Evolutionary conservation across 2,113 vertebrate genomes (phyloP), one percentile per base, ranked within the genome.

Genomic region (Oncorhynchus clarkii): DNA sequence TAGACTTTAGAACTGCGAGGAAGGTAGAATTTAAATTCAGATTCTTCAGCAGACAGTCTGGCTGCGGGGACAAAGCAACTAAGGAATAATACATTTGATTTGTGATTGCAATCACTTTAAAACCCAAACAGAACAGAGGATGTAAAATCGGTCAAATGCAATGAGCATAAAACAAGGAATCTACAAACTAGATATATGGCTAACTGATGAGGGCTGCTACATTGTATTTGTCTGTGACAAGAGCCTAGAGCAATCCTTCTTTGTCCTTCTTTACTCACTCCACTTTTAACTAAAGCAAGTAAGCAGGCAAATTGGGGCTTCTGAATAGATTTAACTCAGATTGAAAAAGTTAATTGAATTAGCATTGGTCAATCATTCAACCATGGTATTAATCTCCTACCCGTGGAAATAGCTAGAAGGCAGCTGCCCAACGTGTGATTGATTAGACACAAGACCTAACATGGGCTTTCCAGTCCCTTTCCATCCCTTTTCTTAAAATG

Each of bases 301-400:
- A 71, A 86, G 86, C 85, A 3, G 39, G 22, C 74, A 80, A 83
- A 80, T 65, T 51, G 64, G 71, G 78, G 60, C 73, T 71, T 80
- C 69, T 60, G 78, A 74, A 81, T 75, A 70, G 73, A 82, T 80
- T 24, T 69, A 13, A 24, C 79, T 79, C 71, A 88, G 85, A 78
- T 57, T 51, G 72, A 11, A 57, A 74, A 82, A 77, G 84, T 80
- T 76, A 88, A 89, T 89, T 85, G 78, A 84, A 92, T 89, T 88
- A 87, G 84, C 62, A 67, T 83, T 83, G 72, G 83, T 90, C 82
- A 87, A 83, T 90, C 86, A 87, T 85, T 90, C 82, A 87, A 85
- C 87, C 80, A 65, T 3, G 62, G 72, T 86, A 92, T 90, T 88
- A 89, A 92, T 91, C 82, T 45, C 18, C 70, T 67, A 79, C 78